Evolutionary conservation across 2,888 invertebrate genomes (phyloP), one percentile per base, ranked within the genome.

Genomic region (Eumacrocentrus americanus): DNA sequence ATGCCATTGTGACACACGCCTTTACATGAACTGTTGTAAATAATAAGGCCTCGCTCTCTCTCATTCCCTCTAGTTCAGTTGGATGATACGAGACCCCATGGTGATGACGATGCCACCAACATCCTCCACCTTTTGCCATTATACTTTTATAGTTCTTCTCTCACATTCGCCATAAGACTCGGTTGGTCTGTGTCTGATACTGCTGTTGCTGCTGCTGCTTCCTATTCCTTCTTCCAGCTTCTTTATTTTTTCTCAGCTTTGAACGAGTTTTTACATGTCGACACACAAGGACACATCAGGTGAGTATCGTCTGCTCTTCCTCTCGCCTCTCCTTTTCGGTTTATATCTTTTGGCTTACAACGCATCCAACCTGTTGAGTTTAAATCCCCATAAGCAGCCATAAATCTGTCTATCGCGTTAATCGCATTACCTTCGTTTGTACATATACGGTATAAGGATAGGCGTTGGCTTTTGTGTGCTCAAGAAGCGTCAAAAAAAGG

Each of bases 1-100:
- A 79, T 70, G 76, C 78, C 69, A 73, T 79, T 79, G 78, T 79
- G 77, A 76, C 75, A n/a, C n/a, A 75, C 77, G 77, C 77, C 75
- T 76, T 72, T 29, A 44, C 29, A 14, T 71, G 70, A 72, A 69
- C 72, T 71, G 76, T 70, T 78, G 77, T 78, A 77, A 78, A 79
- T 78, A 78, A 76, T 71, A 73, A 72, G 70, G 68, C 72, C 69
- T 70, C 71, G 42, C 58, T 29, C 51, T 56, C 16, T 62, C 37
- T 57, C 58, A 47, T 40, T 60, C 63, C 58, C 60, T 58, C 53
- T 50, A 25, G 40, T 40, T 47, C 18, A 35, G 34, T 38, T n/a
- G 25, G 18, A 14, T 42, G 35, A 58, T 29, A 22, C 51, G 25
- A 16, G 9, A 58, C 23, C 58, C 58, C 51, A 6, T 6, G 29